Evolutionary conservation across 2,113 vertebrate species (phyloP).

Genomic region (Antechinus stuartii): DNA sequence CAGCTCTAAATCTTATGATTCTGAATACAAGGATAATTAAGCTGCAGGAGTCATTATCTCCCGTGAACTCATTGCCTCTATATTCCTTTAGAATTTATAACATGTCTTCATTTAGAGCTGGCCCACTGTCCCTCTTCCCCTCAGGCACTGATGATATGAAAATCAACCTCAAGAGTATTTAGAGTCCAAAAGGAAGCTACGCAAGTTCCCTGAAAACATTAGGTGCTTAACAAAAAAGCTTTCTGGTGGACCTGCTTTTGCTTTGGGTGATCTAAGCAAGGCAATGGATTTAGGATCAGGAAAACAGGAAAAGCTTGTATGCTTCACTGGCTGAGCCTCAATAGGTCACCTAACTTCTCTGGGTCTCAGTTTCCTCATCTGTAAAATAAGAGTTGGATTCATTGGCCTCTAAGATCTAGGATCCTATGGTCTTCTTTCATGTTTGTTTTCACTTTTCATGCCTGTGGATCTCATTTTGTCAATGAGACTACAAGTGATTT

Average conservation of each 20-base stretch:
- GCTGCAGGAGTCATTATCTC: background rate
- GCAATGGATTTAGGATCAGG: background rate
- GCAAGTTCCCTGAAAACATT: background rate
- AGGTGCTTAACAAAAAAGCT: background rate
- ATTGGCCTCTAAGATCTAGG: background rate
- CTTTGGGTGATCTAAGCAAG: background rate
- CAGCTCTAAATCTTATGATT: background rate
- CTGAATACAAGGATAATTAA: background rate
- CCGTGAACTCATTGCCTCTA: background rate
- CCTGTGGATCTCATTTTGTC: background rate
- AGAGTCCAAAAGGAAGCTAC: background rate
- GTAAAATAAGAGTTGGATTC: background rate
- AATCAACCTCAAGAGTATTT: background rate
- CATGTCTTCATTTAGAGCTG: background rate
- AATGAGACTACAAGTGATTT: background rate
- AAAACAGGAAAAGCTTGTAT: background rate
- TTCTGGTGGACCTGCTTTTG: background rate
- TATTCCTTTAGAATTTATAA: conserved; percentile 3
- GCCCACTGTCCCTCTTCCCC: background rate
- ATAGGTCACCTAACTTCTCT: background rate
- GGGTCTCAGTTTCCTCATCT: background rate
- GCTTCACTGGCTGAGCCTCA: background rate
- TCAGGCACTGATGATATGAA: background rate
- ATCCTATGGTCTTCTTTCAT: background rate
- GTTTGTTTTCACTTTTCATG: background rate